Percentiles rank a stretch among this genome's conserved stretches.
Conservation (phyloP, 2,888 invertebrate species). For the Schizotus pectinicornis region DNA sequence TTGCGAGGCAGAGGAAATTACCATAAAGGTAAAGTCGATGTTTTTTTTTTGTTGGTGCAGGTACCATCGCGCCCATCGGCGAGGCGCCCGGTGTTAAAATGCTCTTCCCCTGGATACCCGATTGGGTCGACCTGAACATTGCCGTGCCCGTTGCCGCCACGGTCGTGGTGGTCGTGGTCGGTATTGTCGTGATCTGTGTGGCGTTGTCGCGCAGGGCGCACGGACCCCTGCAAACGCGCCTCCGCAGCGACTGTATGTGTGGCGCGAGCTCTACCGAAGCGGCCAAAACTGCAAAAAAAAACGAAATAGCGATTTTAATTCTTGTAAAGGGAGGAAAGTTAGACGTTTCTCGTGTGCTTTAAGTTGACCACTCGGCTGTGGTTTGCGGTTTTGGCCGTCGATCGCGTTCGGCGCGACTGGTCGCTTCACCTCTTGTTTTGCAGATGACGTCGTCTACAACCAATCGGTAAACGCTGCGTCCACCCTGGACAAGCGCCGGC, state of each 20-base stretch:
- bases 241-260: constrained; percentile 85
- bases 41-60: constrained; percentile 59
- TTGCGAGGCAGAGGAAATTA: constrained; percentile 83
- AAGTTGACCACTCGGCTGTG: too few relatives aligned
- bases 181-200: constrained; percentile 89
- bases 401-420: too few relatives aligned
- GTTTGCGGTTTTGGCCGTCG: too few relatives aligned
- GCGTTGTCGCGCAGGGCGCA: constrained; percentile 79
- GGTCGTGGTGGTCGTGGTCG: constrained; percentile 87
- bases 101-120: constrained; percentile 78
- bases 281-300: neutral
- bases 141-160: constrained; percentile 90
- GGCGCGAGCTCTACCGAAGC: neutral
- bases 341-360: too few relatives aligned
- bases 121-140: constrained; percentile 89
- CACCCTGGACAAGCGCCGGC: constrained; percentile 83
- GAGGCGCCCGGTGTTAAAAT: constrained; percentile 62
- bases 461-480: constrained; percentile 70
- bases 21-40: constrained; percentile 74
- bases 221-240: constrained; percentile 72
- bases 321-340: neutral
- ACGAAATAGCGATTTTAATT: neutral
- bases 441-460: constrained; percentile 92
- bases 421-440: constrained; percentile 34
- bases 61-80: constrained; percentile 80